Percentiles rank a stretch among this genome's conserved stretches.
Conservation (phyloP, 2,113 vertebrate species). For the Megalops atlanticus region DNA sequence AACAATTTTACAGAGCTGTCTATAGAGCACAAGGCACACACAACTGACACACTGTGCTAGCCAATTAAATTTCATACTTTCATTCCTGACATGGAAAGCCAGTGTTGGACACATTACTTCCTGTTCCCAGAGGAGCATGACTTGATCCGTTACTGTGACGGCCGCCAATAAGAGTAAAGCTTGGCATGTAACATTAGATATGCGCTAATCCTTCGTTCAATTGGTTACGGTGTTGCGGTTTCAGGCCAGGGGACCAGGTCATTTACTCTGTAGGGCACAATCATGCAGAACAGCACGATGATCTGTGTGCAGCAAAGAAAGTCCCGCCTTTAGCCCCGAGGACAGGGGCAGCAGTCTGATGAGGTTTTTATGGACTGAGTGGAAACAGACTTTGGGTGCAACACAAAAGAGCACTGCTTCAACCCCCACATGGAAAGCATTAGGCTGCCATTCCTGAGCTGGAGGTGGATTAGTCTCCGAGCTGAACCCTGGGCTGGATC, state of each 20-base stretch:
- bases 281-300: background rate
- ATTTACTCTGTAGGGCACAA: background rate
- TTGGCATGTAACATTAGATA: background rate
- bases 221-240: background rate
- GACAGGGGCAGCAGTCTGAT: conserved; percentile 50
- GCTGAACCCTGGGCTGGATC: conserved; percentile 33
- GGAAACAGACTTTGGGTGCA: conserved; percentile 63
- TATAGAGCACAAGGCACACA: background rate
- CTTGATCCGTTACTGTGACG: background rate
- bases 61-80: background rate
- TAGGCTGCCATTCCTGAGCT: conserved; percentile 54
- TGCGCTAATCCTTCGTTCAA: background rate
- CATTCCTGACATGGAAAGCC: background rate
- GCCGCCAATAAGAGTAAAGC: background rate
- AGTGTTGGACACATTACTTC: background rate
- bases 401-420: conserved; percentile 57
- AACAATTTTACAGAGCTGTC: background rate
- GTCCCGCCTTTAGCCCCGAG: conserved; percentile 43
- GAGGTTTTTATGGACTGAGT: conserved; percentile 62
- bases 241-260: background rate
- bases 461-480: conserved; percentile 60
- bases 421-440: conserved; percentile 67
- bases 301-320: background rate
- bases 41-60: background rate
- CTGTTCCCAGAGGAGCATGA: background rate